Conservation (phyloP, 2,113 vertebrate species). For the Apteryx owenii region DNA sequence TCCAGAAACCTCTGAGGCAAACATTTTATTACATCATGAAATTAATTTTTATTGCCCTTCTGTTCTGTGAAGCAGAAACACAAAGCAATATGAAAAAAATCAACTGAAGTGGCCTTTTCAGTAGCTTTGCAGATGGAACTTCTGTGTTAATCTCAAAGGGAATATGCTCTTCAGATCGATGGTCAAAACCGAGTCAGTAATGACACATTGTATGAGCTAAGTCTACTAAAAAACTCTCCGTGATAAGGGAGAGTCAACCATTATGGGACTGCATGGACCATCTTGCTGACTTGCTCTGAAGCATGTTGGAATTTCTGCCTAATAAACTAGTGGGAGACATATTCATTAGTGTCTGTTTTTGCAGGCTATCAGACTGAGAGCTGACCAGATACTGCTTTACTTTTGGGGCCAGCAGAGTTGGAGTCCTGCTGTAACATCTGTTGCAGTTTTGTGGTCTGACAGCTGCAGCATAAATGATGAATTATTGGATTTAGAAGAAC, state of each 20-base stretch:
- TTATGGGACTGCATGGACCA: background rate
- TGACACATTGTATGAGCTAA: background rate
- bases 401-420: background rate
- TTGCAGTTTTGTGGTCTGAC: background rate
- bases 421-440: slow-evolving; percentile 21
- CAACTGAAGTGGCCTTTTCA: slow-evolving; percentile 39
- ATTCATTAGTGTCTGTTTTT: background rate
- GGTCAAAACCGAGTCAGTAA: slow-evolving; percentile 20
- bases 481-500: background rate
- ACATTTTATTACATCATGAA: slow-evolving; percentile 50
- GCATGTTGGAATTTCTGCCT: background rate
- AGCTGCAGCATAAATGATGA: background rate
- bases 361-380: background rate
- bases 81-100: slow-evolving; percentile 39
- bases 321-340: background rate
- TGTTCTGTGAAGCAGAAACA: slow-evolving; percentile 52
- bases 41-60: slow-evolving; percentile 65
- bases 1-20: slow-evolving; percentile 41
- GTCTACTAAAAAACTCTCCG: background rate
- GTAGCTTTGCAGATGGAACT: slow-evolving; percentile 25
- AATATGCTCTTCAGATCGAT: slow-evolving; percentile 25
- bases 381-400: background rate
- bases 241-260: background rate
- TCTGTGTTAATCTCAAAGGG: slow-evolving; percentile 40
- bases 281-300: slow-evolving; percentile 7